phyloP scores from a whole-genome alignment of 1,140 invertebrate species.

The Oryzaephilus surinamensis region DNA sequence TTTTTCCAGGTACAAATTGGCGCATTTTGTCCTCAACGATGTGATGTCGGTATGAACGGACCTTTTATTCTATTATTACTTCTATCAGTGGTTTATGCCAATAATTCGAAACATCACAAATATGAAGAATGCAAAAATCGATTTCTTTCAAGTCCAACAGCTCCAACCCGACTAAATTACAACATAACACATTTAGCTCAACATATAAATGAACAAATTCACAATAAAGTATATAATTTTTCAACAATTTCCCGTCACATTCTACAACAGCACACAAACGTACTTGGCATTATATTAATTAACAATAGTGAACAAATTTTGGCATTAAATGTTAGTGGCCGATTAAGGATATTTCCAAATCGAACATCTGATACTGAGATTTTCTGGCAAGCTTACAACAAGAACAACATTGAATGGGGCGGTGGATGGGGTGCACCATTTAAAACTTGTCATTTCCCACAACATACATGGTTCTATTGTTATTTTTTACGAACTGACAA shows the following conservation, averaged over 20 bases:
- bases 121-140: slow-evolving; percentile 20
- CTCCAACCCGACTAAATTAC: slow-evolving; percentile 23
- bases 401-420: neutral
- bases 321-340: slow-evolving; percentile 17
- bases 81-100: slow-evolving; percentile 8
- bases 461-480: slow-evolving; percentile 22
- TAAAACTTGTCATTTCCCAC: slow-evolving; percentile 21
- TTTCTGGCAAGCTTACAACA: slow-evolving; percentile 20
- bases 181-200: slow-evolving; percentile 8
- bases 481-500: slow-evolving; percentile 14
- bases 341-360: slow-evolving; percentile 21
- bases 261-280: slow-evolving; percentile 7
- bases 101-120: slow-evolving; percentile 6
- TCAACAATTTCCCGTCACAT: slow-evolving; percentile 11
- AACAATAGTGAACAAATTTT: slow-evolving; percentile 11
- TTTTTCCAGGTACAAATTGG: no score
- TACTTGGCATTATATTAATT: slow-evolving; percentile 16
- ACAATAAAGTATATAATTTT: no score
- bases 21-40: slow-evolving; percentile 4
- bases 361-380: slow-evolving; percentile 17
- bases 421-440: slow-evolving; percentile 24
- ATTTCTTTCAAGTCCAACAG: slow-evolving; percentile 19
- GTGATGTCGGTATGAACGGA: slow-evolving; percentile 28
- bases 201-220: no score
- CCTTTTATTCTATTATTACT: slow-evolving; percentile 19